Conservation (phyloP, 2,888 invertebrate genomes). For the Thereva nobilitata region DNA sequence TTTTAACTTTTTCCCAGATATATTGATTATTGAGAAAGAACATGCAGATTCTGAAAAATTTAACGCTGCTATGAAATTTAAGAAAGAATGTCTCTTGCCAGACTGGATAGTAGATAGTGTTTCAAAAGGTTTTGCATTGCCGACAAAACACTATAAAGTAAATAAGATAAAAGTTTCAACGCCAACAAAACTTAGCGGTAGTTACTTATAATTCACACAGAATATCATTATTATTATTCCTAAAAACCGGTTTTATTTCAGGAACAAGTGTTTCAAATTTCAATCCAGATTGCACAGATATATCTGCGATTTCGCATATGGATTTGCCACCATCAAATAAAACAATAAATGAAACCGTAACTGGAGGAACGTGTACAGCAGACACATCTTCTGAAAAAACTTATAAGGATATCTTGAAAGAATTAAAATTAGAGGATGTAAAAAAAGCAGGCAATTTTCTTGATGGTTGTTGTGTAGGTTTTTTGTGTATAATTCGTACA, state of each 20-base stretch:
- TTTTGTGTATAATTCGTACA: constrained; percentile 14
- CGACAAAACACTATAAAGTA: constrained; percentile 64
- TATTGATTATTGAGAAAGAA: constrained; percentile 53
- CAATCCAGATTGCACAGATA: constrained; percentile 49
- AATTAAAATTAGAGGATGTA: constrained; percentile 67
- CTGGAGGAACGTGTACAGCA: constrained; percentile 24
- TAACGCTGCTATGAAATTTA: constrained; percentile 54
- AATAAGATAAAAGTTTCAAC: constrained; percentile 70
- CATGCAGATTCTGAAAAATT: constrained; percentile 54
- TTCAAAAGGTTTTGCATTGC: constrained; percentile 70
- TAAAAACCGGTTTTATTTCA: constrained; percentile 6
- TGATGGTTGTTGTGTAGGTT: constrained; percentile 82
- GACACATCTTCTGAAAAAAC: constrained; percentile 4
- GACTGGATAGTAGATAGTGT: constrained; percentile 83
- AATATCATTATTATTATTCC: background rate
- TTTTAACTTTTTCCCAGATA: constrained; percentile 46
- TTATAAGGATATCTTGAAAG: constrained; percentile 49
- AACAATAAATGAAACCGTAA: constrained; percentile 39
- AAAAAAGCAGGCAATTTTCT: constrained; percentile 79
- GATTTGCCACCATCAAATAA: constrained; percentile 2
- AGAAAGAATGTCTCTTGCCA: constrained; percentile 67
- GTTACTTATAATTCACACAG: constrained; percentile 12
- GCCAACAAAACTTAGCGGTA: constrained; percentile 62
- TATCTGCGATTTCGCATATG: constrained; percentile 51
- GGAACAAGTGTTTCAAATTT: constrained; percentile 51